Conservation (phyloP, 2,888 invertebrate species). For the Holacanthella duospinosa region DNA sequence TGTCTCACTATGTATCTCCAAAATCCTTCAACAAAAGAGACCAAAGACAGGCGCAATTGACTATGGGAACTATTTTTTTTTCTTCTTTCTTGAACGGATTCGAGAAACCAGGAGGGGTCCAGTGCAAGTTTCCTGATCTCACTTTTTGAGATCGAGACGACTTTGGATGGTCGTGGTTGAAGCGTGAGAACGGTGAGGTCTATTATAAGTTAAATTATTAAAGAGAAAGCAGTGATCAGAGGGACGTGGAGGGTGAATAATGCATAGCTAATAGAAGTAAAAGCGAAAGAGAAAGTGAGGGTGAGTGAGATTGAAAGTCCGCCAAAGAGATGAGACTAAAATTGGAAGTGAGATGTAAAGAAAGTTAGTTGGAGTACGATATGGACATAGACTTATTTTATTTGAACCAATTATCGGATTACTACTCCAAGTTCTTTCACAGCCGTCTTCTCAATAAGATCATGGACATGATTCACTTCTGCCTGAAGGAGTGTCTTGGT, state of each 20-base stretch:
- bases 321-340: too few relatives aligned
- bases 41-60: not conserved
- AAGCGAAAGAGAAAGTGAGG: conserved; percentile 1
- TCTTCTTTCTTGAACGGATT: not conserved
- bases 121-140: too few relatives aligned
- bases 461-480: conserved; percentile 79
- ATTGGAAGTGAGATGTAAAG: too few relatives aligned
- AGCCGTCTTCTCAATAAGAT: conserved; percentile 55
- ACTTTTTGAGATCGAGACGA: too few relatives aligned
- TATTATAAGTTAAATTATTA: conserved; percentile 22
- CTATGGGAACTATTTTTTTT: not conserved
- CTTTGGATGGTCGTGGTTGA: not conserved
- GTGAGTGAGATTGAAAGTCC: too few relatives aligned
- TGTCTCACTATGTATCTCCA: not conserved
- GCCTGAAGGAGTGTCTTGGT: conserved; percentile 73
- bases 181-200: not conserved
- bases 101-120: conserved; percentile 9
- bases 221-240: conserved; percentile 16
- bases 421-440: conserved; percentile 45
- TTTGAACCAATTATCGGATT: conserved; percentile 34
- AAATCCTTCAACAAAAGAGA: not conserved
- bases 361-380: too few relatives aligned
- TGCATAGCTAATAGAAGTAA: conserved; percentile 17
- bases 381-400: too few relatives aligned
- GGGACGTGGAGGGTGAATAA: conserved; percentile 26